A percentile compares a stretch with the other conserved stretches of the same genome.
These are phyloP conservation scores for Peromyscus attwateri DNA, from an alignment of 2,797 vertebrate genomes.

Conservation along the genomic window DNA sequence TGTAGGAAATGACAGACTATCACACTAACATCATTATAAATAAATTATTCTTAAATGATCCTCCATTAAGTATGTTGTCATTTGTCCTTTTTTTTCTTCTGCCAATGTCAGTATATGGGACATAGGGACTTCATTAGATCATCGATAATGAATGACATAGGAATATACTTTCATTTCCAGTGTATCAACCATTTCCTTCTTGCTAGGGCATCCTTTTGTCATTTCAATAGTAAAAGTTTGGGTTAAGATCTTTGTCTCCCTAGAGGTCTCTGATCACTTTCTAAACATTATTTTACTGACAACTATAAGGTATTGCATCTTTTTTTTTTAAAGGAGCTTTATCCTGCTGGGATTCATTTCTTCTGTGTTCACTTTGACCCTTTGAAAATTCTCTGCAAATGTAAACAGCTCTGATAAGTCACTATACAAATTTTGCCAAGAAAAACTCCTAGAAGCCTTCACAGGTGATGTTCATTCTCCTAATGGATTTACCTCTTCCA, in stretches of 20 bases:
- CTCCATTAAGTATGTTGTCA: slow-evolving; percentile 64
- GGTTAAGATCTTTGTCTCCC: background rate
- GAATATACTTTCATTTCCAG: slow-evolving; percentile 75
- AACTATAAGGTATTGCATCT: background rate
- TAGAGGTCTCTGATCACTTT: background rate
- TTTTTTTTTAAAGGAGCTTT: background rate
- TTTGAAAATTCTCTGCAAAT: slow-evolving; percentile 28
- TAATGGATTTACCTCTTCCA: background rate
- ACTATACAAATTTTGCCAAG: background rate
- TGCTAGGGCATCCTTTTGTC: slow-evolving; percentile 66
- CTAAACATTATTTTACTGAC: background rate
- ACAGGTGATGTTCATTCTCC: background rate
- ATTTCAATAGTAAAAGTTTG: slow-evolving; percentile 69
- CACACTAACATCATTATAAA: slow-evolving; percentile 64
- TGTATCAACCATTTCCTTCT: slow-evolving; percentile 69
- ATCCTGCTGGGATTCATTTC: background rate
- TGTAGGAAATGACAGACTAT: slow-evolving; percentile 69
- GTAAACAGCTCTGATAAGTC: background rate
- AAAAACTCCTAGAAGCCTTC: background rate
- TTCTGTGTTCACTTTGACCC: background rate
- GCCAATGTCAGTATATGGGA: slow-evolving; percentile 40
- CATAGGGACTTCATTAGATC: slow-evolving; percentile 69
- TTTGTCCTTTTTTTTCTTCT: background rate
- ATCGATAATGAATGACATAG: slow-evolving; percentile 68
- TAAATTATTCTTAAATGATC: slow-evolving; percentile 66